A percentile compares a stretch with the other conserved stretches of the same genome.
Evolutionary conservation across 2,797 vertebrate genomes (phyloP).

Genomic region (Oryzias sinensis): DNA sequence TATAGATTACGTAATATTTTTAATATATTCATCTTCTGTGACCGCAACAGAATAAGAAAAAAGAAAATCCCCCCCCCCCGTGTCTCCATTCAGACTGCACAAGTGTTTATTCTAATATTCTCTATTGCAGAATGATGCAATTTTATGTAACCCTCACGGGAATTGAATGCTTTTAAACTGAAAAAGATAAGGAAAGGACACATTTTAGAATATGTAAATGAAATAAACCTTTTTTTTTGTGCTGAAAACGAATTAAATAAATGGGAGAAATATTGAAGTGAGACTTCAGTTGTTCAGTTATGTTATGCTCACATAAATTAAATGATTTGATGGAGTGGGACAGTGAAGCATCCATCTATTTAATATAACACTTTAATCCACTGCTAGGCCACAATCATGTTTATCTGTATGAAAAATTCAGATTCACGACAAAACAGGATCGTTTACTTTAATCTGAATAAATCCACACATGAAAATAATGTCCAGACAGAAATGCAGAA

Average conservation of each 20-base stretch:
- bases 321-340: too few relatives aligned
- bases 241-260: neutral
- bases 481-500: too few relatives aligned
- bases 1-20: conserved; percentile 14
- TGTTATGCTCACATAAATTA: too few relatives aligned
- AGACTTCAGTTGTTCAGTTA: too few relatives aligned
- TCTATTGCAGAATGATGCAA: conserved; percentile 4
- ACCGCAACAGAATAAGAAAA: neutral
- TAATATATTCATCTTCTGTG: neutral
- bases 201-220: neutral
- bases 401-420: too few relatives aligned
- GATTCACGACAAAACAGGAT: too few relatives aligned
- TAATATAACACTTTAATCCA: too few relatives aligned
- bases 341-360: too few relatives aligned
- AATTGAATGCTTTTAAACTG: neutral
- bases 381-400: too few relatives aligned
- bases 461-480: too few relatives aligned
- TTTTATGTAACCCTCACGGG: neutral
- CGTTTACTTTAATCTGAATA: too few relatives aligned
- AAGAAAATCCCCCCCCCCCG: neutral
- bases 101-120: neutral
- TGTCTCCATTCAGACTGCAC: neutral
- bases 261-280: too few relatives aligned
- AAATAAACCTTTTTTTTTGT: neutral
- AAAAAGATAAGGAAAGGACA: neutral